Conservation (phyloP, 2,113 vertebrate genomes). For the Ammodramus savannarum region DNA sequence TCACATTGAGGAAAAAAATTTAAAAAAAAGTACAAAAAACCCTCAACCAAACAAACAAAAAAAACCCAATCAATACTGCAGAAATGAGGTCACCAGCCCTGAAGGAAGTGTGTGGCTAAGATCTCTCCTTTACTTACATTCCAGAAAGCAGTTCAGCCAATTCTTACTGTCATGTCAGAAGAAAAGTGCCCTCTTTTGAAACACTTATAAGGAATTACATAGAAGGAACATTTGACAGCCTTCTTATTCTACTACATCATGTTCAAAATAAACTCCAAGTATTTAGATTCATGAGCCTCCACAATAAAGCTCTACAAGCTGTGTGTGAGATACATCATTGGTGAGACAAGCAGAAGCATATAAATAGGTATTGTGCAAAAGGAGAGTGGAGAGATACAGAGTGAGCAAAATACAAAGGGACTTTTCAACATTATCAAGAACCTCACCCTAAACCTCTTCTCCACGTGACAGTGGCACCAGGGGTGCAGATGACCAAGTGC, state of each 20-base stretch:
- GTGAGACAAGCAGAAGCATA: conserved; percentile 1
- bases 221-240: neutral
- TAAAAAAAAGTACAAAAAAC: neutral
- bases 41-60: neutral
- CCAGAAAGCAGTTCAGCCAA: neutral
- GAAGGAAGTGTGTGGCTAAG: neutral
- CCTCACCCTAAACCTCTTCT: neutral
- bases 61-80: neutral
- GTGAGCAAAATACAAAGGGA: neutral
- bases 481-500: conserved; percentile 14
- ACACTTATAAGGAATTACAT: neutral
- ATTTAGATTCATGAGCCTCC: neutral
- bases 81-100: neutral
- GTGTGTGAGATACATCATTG: neutral
- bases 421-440: neutral
- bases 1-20: neutral
- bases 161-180: neutral
- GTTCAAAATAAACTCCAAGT: neutral
- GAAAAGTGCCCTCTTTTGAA: neutral
- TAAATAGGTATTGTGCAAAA: neutral
- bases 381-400: neutral
- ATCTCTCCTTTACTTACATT: neutral
- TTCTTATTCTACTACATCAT: neutral
- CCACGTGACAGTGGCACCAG: neutral
- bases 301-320: neutral